A percentile compares a stretch with the other conserved stretches of the same genome.
phyloP scores from a whole-genome alignment of 2,113 vertebrate genomes.

The Rhabdornis inornatus region DNA sequence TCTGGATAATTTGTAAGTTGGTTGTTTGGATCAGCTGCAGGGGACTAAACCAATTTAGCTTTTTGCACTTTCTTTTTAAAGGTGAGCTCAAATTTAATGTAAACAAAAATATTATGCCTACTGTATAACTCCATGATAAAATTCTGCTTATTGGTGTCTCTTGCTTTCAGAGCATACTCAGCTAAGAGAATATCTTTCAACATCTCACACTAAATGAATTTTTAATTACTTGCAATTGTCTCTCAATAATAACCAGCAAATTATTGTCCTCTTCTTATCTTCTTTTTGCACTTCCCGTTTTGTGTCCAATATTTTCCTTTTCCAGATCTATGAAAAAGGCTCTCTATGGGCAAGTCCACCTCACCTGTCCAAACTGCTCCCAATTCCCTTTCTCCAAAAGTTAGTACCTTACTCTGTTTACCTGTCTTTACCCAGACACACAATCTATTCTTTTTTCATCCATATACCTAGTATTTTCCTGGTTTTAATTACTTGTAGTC shows the following conservation, averaged over 20 bases:
- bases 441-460: background rate
- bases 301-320: background rate
- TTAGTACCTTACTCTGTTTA: background rate
- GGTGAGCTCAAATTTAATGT: background rate
- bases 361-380: background rate
- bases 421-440: background rate
- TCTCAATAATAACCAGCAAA: background rate
- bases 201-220: background rate
- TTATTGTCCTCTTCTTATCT: background rate
- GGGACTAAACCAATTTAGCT: background rate
- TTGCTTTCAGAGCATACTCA: background rate
- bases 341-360: accelerated
- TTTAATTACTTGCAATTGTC: background rate
- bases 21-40: background rate
- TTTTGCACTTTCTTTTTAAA: background rate
- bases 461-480: background rate
- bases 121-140: background rate
- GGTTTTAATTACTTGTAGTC: background rate
- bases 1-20: background rate
- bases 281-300: background rate
- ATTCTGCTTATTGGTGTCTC: background rate
- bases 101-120: background rate
- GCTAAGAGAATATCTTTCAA: background rate
- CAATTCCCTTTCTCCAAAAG: background rate
- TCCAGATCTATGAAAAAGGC: background rate